phyloP scores from a whole-genome alignment of 2,797 vertebrate genomes.

The Nasua narica region DNA sequence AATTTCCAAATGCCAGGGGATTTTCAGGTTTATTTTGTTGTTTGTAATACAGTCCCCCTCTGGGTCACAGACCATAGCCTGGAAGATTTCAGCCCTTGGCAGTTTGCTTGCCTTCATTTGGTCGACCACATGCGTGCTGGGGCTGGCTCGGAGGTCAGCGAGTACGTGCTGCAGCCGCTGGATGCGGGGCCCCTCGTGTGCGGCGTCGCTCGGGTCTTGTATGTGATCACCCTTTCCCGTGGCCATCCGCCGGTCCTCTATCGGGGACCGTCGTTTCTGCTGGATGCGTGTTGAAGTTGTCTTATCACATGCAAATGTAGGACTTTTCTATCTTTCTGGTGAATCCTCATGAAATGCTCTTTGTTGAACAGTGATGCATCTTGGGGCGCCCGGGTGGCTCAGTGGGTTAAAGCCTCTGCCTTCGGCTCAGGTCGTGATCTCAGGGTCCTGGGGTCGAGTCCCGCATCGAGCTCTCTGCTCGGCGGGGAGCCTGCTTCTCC shows the following conservation, averaged over 20 bases:
- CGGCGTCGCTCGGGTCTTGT: background rate
- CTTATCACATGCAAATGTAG: background rate
- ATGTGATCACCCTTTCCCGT: background rate
- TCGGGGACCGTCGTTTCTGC: background rate
- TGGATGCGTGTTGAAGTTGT: background rate
- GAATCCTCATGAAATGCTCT: background rate
- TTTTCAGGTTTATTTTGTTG: constrained; percentile 26
- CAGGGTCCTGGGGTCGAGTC: background rate
- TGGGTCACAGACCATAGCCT: background rate
- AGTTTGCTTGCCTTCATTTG: background rate
- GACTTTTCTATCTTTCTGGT: background rate
- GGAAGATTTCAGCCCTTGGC: background rate
- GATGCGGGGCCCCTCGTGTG: background rate
- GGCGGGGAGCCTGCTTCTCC: background rate
- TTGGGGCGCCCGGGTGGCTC: background rate
- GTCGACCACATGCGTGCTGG: background rate
- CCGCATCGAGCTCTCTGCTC: accelerated
- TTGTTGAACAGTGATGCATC: background rate
- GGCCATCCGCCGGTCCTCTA: background rate
- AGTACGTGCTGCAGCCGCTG: background rate
- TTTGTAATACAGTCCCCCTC: background rate
- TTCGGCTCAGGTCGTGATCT: background rate
- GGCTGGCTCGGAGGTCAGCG: background rate
- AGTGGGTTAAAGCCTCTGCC: background rate
- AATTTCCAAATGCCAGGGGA: background rate